Base-by-base conservation (phyloP, 2,888 invertebrate genomes). In the Microplitis deprimator region DNA sequence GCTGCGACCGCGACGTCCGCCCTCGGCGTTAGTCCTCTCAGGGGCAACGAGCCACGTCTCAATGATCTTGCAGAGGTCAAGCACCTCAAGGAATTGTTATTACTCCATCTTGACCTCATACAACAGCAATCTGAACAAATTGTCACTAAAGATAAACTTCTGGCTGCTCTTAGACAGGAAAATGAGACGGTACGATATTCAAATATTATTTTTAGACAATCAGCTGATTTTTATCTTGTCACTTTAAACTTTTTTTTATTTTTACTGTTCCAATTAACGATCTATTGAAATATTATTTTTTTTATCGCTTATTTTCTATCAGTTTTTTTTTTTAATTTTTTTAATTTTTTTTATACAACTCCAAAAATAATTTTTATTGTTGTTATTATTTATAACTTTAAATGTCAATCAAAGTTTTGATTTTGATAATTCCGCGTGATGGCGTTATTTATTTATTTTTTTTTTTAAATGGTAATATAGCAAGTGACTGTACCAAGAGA, bases 71-170 rank as follows among this genome's bases (percentile, higher is more conserved):
- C 85, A 68, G 94, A 94, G 91, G 94, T 94, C 89, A 93, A 92
- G 88, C 93, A 93, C 85, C 91, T 94, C 73, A 96, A 96, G 90
- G 95, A 95, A 82, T 93, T 97, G 87, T 91, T 97, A 81, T 91
- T 96, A 78, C 92, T 95, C 82, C 96, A 97, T 89, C 91, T 97
- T 85, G 96, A 97, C 90, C 91, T 97, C 80, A 96, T 97, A 87
- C 96, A 97, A 89, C 96, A 96, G 90, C 97, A 97, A 90, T 96
- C 96, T 85, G 96, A 97, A 86, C 93, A 95, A 84, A 92, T 97
- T 81, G 92, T 93, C 82, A 94, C 94, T 83, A 96, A 95, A 90
- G 96, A 97, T 84, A 95, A 95, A 88, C 91, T 94, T 73, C 92
- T 96, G 81, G 93, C 93, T 77, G 92, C 93, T 75, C 91, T 96